Conservation (phyloP, 2,888 invertebrate genomes). For the Mythimna lalbum region DNA sequence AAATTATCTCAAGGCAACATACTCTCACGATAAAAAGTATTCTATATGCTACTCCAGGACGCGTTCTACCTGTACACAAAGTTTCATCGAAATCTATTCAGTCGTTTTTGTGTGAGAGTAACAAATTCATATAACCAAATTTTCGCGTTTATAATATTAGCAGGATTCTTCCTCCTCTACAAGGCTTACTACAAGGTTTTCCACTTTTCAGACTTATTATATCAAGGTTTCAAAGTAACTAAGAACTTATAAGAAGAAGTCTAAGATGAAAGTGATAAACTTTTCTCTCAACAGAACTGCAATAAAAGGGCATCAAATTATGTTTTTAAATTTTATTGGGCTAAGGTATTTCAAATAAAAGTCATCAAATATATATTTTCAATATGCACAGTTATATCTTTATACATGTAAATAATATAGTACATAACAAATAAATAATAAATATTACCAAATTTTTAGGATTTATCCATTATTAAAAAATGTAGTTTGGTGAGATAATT, state of each 20-base stretch:
- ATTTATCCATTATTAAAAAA: constrained; percentile 86
- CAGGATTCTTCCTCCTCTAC: not conserved
- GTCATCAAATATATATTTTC: constrained; percentile 89
- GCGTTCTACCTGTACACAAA: too few relatives aligned
- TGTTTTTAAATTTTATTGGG: constrained; percentile 83
- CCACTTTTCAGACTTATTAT: too few relatives aligned
- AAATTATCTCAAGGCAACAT: too few relatives aligned
- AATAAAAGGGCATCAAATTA: constrained; percentile 46
- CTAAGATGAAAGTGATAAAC: not conserved
- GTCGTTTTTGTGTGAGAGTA: too few relatives aligned
- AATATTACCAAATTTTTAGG: constrained; percentile 88
- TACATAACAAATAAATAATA: constrained; percentile 91
- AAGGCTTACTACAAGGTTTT: too few relatives aligned
- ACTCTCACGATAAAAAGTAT: too few relatives aligned
- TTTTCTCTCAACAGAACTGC: not conserved
- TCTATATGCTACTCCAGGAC: too few relatives aligned
- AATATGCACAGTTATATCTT: constrained; percentile 90
- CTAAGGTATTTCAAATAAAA: constrained; percentile 89
- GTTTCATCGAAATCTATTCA: too few relatives aligned
- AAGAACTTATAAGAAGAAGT: too few relatives aligned
- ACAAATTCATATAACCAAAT: too few relatives aligned
- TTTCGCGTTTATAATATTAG: too few relatives aligned
- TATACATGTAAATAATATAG: constrained; percentile 91
- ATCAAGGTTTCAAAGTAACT: too few relatives aligned
- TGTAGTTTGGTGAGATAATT: constrained; percentile 87